Conservation (phyloP, 2,888 invertebrate species). For the Eristalinus sepulchralis region DNA sequence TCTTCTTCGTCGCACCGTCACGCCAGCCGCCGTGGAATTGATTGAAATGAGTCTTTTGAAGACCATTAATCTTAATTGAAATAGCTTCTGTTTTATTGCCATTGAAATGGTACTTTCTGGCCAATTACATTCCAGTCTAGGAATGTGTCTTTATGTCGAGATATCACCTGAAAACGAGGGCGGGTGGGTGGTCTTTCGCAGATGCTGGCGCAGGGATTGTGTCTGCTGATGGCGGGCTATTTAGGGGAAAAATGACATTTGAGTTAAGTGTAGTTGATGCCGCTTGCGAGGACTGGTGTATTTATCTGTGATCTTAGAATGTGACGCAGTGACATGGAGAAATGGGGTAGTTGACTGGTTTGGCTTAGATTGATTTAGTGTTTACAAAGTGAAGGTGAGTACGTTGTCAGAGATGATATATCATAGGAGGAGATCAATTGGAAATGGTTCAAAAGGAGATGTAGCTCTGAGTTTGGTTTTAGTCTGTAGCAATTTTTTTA, state of each 20-base stretch:
- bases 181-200: constrained; percentile 7
- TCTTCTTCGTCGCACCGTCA: constrained; percentile 16
- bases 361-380: no score
- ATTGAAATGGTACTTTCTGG: constrained; percentile 53
- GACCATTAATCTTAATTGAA: constrained; percentile 73
- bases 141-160: constrained; percentile 17
- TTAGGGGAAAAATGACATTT: not conserved
- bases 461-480: no score
- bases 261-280: not conserved
- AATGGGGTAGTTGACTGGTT: not conserved
- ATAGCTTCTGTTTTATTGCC: constrained; percentile 66
- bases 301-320: not conserved
- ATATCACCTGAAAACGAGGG: not conserved
- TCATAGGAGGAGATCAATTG: no score
- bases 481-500: no score
- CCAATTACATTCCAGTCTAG: constrained; percentile 59
- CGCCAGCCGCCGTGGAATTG: constrained; percentile 51
- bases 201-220: not conserved
- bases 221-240: not conserved
- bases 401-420: no score
- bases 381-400: no score
- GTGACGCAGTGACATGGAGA: not conserved
- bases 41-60: constrained; percentile 72
- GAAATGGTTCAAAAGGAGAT: no score
- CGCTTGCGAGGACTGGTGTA: not conserved